These are phyloP conservation scores for Amazona finschi DNA, from an alignment of 2,797 vertebrate species.

Conservation along the genomic window DNA sequence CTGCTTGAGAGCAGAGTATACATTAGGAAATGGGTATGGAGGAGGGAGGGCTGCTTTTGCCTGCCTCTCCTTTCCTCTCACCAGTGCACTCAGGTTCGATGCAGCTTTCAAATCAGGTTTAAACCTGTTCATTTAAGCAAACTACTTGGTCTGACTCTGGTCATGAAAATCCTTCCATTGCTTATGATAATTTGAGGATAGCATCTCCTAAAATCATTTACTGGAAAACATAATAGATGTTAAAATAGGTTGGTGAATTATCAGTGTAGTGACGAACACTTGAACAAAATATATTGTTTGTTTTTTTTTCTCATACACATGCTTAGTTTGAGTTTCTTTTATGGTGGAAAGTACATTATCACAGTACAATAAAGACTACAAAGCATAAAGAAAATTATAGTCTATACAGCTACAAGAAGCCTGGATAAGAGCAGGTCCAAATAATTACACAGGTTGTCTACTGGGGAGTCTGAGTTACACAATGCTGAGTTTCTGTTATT, in stretches of 20 bases:
- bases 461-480: background rate
- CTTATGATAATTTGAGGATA: background rate
- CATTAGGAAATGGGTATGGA: background rate
- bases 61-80: background rate
- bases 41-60: background rate
- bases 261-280: background rate
- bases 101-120: background rate
- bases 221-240: background rate
- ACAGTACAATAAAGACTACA: background rate
- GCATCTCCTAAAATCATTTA: background rate
- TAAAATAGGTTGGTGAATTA: background rate
- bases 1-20: background rate
- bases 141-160: background rate
- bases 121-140: background rate
- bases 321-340: background rate
- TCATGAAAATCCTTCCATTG: background rate
- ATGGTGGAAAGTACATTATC: background rate
- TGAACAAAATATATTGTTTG: background rate
- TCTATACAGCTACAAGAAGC: background rate
- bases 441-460: background rate
- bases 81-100: rapidly evolving
- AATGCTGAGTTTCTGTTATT: background rate
- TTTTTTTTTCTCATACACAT: background rate
- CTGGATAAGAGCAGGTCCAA: background rate
- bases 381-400: background rate